Conservation (phyloP, 2,888 invertebrate genomes). For the Saturnia japonica region DNA sequence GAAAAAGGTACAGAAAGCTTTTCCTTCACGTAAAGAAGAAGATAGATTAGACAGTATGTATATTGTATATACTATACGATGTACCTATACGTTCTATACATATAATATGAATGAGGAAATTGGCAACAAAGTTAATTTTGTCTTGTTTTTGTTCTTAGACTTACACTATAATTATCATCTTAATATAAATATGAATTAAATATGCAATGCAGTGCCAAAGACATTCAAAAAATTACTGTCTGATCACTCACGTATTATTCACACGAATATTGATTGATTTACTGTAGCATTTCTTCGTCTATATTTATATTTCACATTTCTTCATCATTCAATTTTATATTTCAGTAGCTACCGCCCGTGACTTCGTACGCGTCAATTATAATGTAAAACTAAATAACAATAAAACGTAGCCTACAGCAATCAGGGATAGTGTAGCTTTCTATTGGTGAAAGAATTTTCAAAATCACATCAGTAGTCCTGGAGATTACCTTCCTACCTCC, state of each 20-base stretch:
- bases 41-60: not conserved
- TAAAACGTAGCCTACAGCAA: too few species aligned
- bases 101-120: not conserved
- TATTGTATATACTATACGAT: not conserved
- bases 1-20: too few species aligned
- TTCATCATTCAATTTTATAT: too few species aligned
- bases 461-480: too few species aligned
- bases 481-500: too few species aligned
- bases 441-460: too few species aligned
- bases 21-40: too few species aligned
- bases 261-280: not conserved
- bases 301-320: too few species aligned
- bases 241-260: not conserved
- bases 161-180: not conserved
- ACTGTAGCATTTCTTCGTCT: not conserved
- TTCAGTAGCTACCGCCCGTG: too few species aligned
- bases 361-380: too few species aligned
- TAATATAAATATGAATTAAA: not conserved
- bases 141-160: not conserved
- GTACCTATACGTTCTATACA: not conserved
- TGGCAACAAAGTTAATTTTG: not conserved
- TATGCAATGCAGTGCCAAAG: not conserved
- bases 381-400: too few species aligned
- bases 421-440: too few species aligned
- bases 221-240: not conserved